A percentile compares a stretch with the other conserved stretches of the same genome.
Evolutionary conservation across 2,797 vertebrate genomes (phyloP).

Genomic region (Kryptolebias ocellatus): DNA sequence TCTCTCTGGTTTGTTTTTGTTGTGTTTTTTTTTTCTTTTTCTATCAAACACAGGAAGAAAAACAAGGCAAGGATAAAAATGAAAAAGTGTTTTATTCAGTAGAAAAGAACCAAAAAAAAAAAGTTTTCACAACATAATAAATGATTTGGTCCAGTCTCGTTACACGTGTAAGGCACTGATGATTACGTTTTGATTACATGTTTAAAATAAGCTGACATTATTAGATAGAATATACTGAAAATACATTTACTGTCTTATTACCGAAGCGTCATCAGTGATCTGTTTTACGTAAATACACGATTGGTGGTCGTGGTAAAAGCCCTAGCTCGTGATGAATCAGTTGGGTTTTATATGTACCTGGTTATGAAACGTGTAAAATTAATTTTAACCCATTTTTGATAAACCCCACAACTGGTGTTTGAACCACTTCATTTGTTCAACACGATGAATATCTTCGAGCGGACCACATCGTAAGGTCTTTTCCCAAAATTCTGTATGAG

Average conservation of each 20-base stretch:
- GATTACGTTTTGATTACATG: slow-evolving; percentile 17
- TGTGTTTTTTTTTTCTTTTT: slow-evolving; percentile 16
- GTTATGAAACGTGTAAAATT: too few species aligned
- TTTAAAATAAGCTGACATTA: background rate
- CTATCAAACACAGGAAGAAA: background rate
- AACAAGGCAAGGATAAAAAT: slow-evolving; percentile 1
- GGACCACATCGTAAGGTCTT: too few species aligned
- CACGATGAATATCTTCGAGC: too few species aligned
- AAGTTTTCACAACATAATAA: slow-evolving; percentile 51
- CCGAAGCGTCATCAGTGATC: too few species aligned
- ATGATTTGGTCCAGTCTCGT: slow-evolving; percentile 32
- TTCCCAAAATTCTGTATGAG: too few species aligned
- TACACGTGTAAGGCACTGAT: slow-evolving; percentile 26
- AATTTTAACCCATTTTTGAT: too few species aligned
- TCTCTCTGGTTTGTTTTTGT: background rate
- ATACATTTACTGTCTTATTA: background rate
- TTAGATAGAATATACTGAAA: background rate
- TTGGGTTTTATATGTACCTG: too few species aligned
- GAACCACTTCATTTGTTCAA: too few species aligned
- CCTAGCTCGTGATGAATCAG: too few species aligned
- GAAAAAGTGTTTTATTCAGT: slow-evolving; percentile 46
- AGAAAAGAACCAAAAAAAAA: slow-evolving; percentile 4
- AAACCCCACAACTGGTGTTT: too few species aligned
- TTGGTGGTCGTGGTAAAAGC: background rate
- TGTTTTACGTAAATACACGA: too few species aligned